These are phyloP conservation scores for Drosophila cognata DNA, from an alignment of 2,888 invertebrate genomes.

Conservation along the genomic window DNA sequence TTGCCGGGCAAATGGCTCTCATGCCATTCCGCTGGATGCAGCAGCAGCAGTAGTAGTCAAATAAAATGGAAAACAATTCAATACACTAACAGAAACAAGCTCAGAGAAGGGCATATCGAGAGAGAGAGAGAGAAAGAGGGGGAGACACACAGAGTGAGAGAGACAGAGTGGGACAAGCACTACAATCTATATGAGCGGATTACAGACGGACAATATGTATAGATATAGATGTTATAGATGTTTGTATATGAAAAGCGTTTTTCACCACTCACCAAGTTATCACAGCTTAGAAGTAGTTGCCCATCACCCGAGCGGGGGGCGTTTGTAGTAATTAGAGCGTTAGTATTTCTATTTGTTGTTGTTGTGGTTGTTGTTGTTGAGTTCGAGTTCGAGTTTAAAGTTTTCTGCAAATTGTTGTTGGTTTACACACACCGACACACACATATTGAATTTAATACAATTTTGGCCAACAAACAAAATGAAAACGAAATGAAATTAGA, in stretches of 20 bases:
- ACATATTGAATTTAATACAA: conserved; percentile 32
- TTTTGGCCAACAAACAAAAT: conserved; percentile 41
- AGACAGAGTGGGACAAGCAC: conserved; percentile 19
- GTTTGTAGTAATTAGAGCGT: conserved; percentile 82
- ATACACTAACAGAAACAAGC: neutral
- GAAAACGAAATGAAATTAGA: conserved; percentile 47
- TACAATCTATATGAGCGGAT: conserved; percentile 34
- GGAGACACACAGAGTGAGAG: neutral
- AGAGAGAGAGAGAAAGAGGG: conserved; percentile 1
- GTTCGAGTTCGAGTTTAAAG: conserved; percentile 77
- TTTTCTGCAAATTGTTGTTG: conserved; percentile 82
- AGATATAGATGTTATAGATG: neutral
- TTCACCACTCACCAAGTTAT: conserved; percentile 84
- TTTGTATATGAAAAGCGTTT: conserved; percentile 39
- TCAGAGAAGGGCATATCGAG: neutral
- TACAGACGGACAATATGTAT: conserved; percentile 23
- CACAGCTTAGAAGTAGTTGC: conserved; percentile 83
- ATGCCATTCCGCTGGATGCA: conserved; percentile 86
- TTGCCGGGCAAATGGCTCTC: conserved; percentile 87
- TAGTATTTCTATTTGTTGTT: conserved; percentile 77
- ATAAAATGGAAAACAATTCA: conserved; percentile 1
- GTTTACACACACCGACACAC: conserved; percentile 29
- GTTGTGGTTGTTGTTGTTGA: conserved; percentile 51
- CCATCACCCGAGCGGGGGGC: conserved; percentile 84
- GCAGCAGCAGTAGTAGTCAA: conserved; percentile 36